Percentiles rank a stretch among this genome's conserved stretches.
Evolutionary conservation across 2,113 vertebrate genomes (phyloP).

Genomic region (Hucho hucho): DNA sequence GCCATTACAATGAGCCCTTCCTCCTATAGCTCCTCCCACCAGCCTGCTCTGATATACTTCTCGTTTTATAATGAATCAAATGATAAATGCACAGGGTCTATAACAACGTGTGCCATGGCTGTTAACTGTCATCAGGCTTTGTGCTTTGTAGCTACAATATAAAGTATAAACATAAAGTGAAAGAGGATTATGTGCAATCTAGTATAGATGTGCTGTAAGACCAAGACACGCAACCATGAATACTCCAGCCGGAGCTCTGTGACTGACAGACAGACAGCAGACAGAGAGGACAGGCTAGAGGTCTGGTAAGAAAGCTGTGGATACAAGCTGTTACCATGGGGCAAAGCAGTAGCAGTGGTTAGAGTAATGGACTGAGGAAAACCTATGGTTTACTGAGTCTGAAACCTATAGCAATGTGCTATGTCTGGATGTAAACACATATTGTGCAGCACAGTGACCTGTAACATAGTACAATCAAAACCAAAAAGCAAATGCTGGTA

Average conservation of each 20-base stretch:
- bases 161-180: background rate
- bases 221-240: background rate
- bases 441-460: background rate
- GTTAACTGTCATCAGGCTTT: background rate
- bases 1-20: no score
- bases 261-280: background rate
- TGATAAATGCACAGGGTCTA: background rate
- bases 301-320: background rate
- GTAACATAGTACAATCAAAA: no score
- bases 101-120: background rate
- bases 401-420: background rate
- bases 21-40: no score
- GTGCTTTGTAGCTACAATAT: background rate
- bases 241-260: background rate
- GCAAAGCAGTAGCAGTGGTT: background rate
- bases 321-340: background rate
- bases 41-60: no score
- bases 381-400: background rate
- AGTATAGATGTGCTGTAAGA: conserved; percentile 7
- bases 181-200: conserved; percentile 14
- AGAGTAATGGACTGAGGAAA: background rate
- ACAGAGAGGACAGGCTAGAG: background rate
- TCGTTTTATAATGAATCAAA: no score
- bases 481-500: no score
- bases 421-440: conserved; percentile 9